Evolutionary conservation across 2,888 invertebrate species (phyloP).

Genomic region (Leistus spinibarbis): DNA sequence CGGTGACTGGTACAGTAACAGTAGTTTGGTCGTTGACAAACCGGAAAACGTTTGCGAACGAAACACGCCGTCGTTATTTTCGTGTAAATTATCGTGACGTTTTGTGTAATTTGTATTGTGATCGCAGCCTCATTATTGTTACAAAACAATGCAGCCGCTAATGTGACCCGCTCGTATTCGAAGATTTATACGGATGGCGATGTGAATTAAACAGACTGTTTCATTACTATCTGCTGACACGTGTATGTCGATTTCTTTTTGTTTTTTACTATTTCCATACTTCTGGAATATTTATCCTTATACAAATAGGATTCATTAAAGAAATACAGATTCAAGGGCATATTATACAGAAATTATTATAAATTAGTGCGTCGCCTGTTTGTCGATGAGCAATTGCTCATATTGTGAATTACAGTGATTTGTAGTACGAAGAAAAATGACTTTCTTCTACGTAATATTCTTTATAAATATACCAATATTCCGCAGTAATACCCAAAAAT

Average conservation of each 20-base stretch:
- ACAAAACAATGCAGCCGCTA: slow-evolving; percentile 6
- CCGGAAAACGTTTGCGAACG: not conserved
- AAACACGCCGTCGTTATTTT: not conserved
- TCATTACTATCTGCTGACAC: not conserved
- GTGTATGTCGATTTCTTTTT: not conserved
- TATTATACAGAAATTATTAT: too few species aligned
- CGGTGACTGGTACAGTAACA: not conserved
- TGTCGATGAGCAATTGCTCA: too few species aligned
- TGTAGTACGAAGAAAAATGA: too few species aligned
- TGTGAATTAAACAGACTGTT: not conserved
- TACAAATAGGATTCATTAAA: too few species aligned
- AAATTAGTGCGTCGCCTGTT: too few species aligned
- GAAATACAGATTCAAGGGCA: too few species aligned
- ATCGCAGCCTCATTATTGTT: slow-evolving; percentile 4
- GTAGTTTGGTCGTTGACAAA: slow-evolving; percentile 1
- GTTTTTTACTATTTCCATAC: not conserved
- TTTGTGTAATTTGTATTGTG: slow-evolving; percentile 11
- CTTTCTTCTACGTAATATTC: too few species aligned
- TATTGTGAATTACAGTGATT: too few species aligned
- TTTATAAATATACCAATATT: too few species aligned
- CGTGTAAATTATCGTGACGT: not conserved
- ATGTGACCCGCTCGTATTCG: not conserved
- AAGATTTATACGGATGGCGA: not conserved
- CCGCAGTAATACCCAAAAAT: too few species aligned
- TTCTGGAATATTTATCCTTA: too few species aligned